These are phyloP conservation scores for Pseudobourletiella spinata DNA, from an alignment of 1,140 invertebrate species.

Conservation along the genomic window DNA sequence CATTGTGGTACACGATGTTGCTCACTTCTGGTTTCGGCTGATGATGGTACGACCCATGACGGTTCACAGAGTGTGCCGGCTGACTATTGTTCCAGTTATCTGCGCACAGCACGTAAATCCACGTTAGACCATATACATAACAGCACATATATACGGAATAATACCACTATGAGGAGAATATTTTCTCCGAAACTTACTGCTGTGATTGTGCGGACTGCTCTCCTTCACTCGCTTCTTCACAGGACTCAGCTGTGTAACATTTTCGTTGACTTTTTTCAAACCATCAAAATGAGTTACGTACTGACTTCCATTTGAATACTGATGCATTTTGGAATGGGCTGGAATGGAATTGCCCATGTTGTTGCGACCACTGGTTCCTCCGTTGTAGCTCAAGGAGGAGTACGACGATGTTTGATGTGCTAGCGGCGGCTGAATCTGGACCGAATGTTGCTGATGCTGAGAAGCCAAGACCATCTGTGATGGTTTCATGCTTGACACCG, in stretches of 20 bases:
- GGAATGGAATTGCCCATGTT: constrained; percentile 34
- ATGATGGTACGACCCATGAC: constrained; percentile 9
- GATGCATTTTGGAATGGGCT: constrained; percentile 32
- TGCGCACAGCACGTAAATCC: neutral
- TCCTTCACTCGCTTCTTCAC: constrained; percentile 98
- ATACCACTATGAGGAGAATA: no score
- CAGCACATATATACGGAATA: no score
- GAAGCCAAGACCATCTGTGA: constrained; percentile 32
- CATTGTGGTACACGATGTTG: constrained; percentile 25
- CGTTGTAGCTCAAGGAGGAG: constrained; percentile 29
- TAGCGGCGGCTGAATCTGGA: constrained; percentile 28
- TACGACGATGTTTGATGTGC: constrained; percentile 35
- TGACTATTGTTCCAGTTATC: constrained; percentile 35
- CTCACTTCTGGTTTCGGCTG: constrained; percentile 22
- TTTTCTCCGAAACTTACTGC: no score
- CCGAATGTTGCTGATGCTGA: constrained; percentile 23
- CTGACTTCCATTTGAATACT: constrained; percentile 27
- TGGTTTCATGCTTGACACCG: constrained; percentile 13
- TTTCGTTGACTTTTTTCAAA: constrained; percentile 29
- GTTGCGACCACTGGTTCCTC: constrained; percentile 11
- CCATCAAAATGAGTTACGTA: constrained; percentile 40
- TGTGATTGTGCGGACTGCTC: constrained; percentile 65
- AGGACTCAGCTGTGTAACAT: constrained; percentile 73
- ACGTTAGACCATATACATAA: no score
- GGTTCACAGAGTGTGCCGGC: constrained; percentile 26